phyloP scores from a whole-genome alignment of 2,888 invertebrate genomes.

The Lathronympha strigana region DNA sequence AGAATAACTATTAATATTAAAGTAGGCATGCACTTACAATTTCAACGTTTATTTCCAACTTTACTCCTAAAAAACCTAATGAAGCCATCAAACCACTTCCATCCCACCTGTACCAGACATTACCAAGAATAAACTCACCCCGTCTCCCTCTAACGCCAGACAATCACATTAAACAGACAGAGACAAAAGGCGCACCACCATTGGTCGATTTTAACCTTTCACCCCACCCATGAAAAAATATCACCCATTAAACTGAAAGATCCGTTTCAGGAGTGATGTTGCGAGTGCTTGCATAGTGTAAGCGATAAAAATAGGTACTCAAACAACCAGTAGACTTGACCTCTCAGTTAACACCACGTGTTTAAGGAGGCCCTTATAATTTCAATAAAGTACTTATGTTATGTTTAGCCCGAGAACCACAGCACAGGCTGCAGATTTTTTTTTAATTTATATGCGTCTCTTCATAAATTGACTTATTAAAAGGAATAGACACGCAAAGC shows the following conservation, averaged over 20 bases:
- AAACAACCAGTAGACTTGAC: not conserved
- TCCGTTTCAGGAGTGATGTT: constrained; percentile 65
- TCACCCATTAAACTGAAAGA: constrained; percentile 78
- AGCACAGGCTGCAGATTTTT: too few relatives aligned
- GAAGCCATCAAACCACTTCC: constrained; percentile 46
- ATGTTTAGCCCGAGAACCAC: too few relatives aligned
- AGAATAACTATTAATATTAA: too few relatives aligned
- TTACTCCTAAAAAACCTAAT: constrained; percentile 12
- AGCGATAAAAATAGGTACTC: not conserved
- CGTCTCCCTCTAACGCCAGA: constrained; percentile 65
- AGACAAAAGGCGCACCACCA: constrained; percentile 60
- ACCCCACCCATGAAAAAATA: constrained; percentile 82
- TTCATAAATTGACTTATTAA: too few relatives aligned
- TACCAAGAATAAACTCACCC: constrained; percentile 71
- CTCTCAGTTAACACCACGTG: too few relatives aligned
- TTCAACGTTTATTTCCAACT: constrained; percentile 14
- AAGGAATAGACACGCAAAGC: too few relatives aligned
- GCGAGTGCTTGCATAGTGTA: not conserved
- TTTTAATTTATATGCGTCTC: too few relatives aligned
- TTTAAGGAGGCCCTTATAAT: too few relatives aligned
- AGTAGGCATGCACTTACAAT: not conserved
- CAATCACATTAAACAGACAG: constrained; percentile 60
- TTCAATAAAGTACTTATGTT: too few relatives aligned
- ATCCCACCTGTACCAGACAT: constrained; percentile 50
- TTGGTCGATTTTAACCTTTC: constrained; percentile 77